These are phyloP conservation scores for Recurvirostra avosetta DNA, from an alignment of 2,113 vertebrate genomes.

Conservation along the genomic window DNA sequence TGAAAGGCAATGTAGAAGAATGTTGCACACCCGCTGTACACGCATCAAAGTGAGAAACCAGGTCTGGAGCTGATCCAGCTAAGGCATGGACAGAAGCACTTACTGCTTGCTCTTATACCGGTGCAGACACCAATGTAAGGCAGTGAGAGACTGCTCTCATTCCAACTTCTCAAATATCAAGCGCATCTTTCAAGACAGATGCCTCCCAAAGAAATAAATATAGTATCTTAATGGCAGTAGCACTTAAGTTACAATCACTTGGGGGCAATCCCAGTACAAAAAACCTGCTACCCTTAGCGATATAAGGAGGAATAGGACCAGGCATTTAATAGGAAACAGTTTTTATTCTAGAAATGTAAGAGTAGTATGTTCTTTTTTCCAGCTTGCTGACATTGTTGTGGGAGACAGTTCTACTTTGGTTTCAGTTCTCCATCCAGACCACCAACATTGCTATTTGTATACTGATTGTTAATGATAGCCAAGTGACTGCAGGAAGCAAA, in stretches of 20 bases:
- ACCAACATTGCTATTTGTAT: neutral
- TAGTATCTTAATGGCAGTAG: neutral
- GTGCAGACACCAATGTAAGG: neutral
- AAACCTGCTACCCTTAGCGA: neutral
- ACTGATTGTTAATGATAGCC: neutral
- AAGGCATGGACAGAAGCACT: neutral
- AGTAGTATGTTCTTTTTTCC: neutral
- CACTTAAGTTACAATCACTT: neutral
- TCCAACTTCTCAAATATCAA: neutral
- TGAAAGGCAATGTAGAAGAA: neutral
- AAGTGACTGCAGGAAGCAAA: neutral
- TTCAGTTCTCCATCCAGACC: neutral
- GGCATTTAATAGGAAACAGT: neutral
- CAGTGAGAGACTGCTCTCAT: neutral
- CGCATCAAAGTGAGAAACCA: neutral
- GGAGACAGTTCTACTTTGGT: neutral
- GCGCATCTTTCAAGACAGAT: neutral
- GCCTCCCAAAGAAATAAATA: neutral
- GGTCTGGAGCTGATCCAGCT: neutral
- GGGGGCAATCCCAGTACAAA: neutral
- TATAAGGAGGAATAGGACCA: neutral
- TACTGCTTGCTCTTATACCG: rapidly evolving
- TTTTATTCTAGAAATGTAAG: neutral
- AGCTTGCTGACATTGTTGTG: neutral
- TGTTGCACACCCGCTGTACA: neutral